These are phyloP conservation scores for Apamea epomidion DNA, from an alignment of 2,888 invertebrate genomes.

Conservation along the genomic window DNA sequence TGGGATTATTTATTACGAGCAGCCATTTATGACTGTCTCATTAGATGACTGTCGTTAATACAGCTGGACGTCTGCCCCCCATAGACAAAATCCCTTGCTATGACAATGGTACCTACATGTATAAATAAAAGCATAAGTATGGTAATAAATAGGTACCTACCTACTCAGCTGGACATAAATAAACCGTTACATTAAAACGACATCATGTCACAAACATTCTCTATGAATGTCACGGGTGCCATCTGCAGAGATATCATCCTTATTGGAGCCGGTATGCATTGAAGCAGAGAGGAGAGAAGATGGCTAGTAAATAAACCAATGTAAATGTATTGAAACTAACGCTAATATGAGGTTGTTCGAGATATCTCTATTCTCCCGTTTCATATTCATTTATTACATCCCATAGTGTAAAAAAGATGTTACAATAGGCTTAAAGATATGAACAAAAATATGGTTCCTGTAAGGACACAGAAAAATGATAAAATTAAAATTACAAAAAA, in stretches of 20 bases:
- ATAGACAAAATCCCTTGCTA: too few relatives aligned
- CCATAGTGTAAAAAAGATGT: not conserved
- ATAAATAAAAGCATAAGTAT: not conserved
- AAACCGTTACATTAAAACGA: slow-evolving; percentile 5
- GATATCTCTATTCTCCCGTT: not conserved
- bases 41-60: too few relatives aligned
- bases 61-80: too few relatives aligned
- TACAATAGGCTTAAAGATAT: too few relatives aligned
- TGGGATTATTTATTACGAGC: too few relatives aligned
- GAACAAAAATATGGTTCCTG: too few relatives aligned
- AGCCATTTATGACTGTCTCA: too few relatives aligned
- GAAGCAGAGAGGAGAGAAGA: not conserved
- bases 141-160: not conserved
- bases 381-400: not conserved
- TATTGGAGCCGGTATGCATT: not conserved
- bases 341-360: not conserved
- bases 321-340: not conserved
- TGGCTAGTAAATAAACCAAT: not conserved
- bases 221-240: slow-evolving; percentile 44
- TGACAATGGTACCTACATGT: not conserved
- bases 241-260: slow-evolving; percentile 19
- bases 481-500: too few relatives aligned
- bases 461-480: too few relatives aligned
- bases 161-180: slow-evolving; percentile 7
- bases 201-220: slow-evolving; percentile 40